phyloP scores from a whole-genome alignment of 2,888 invertebrate species.

The Gymnoscelis rufifasciata region DNA sequence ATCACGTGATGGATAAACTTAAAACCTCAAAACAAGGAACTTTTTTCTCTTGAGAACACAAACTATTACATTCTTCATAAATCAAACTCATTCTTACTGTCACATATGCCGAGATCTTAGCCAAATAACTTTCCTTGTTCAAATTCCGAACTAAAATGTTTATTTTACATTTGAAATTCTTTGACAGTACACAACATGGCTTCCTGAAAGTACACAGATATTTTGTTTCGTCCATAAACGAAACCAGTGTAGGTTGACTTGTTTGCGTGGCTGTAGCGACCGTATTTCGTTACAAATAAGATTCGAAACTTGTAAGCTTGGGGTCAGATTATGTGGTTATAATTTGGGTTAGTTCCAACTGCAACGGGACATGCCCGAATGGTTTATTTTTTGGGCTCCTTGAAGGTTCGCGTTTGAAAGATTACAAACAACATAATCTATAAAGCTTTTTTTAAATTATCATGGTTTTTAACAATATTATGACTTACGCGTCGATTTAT shows the following conservation, averaged over 20 bases:
- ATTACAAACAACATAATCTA: neutral
- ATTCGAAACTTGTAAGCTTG: conserved; percentile 5
- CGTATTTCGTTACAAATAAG: conserved; percentile 11
- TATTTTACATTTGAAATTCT: conserved; percentile 15
- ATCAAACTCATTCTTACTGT: no score
- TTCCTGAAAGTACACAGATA: conserved; percentile 7
- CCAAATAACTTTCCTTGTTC: neutral
- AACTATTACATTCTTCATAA: neutral
- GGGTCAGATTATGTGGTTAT: conserved; percentile 10
- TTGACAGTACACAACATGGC: conserved; percentile 19
- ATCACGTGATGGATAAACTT: no score
- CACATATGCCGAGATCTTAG: neutral
- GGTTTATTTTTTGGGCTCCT: conserved; percentile 19
- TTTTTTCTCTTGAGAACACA: no score
- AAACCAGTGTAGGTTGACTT: conserved; percentile 11
- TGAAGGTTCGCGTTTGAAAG: no score
- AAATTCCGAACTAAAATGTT: conserved; percentile 2
- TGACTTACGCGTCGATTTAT: no score
- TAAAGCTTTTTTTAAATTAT: no score
- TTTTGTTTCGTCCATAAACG: conserved; percentile 24
- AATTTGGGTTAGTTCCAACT: conserved; percentile 33
- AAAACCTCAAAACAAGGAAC: no score
- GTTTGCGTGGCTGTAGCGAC: neutral
- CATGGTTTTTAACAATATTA: no score
- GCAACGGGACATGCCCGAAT: conserved; percentile 31